phyloP scores from a whole-genome alignment of 2,888 invertebrate species.

The Germaria angustata region DNA sequence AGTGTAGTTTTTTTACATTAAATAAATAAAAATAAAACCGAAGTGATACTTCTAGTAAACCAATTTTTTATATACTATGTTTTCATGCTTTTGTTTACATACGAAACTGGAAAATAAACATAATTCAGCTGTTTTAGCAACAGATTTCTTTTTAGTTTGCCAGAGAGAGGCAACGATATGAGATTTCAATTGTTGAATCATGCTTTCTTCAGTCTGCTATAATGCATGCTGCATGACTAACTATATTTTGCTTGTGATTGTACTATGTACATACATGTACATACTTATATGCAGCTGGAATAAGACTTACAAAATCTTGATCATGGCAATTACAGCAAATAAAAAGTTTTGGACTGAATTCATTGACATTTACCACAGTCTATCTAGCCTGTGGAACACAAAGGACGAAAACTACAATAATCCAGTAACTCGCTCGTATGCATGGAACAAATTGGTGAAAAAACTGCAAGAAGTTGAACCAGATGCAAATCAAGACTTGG shows the following conservation, averaged over 20 bases:
- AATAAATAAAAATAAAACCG: neutral
- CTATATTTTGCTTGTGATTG: slow-evolving; percentile 25
- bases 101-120: slow-evolving; percentile 3
- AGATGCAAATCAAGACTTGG: slow-evolving; percentile 45
- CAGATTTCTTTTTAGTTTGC: neutral
- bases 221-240: slow-evolving; percentile 59
- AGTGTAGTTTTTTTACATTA: slow-evolving; percentile 22
- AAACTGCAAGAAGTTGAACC: slow-evolving; percentile 55
- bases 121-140: slow-evolving; percentile 9
- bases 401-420: slow-evolving; percentile 51
- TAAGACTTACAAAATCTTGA: slow-evolving; percentile 4
- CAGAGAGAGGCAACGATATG: slow-evolving; percentile 9
- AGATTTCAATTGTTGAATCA: neutral
- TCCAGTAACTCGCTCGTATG: slow-evolving; percentile 1
- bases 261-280: too few relatives aligned
- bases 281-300: neutral
- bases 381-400: slow-evolving; percentile 48
- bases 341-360: slow-evolving; percentile 56
- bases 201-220: slow-evolving; percentile 34
- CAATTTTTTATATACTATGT: too few relatives aligned
- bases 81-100: neutral
- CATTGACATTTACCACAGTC: slow-evolving; percentile 38
- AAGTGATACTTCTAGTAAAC: too few relatives aligned
- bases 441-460: slow-evolving; percentile 39
- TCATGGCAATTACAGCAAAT: slow-evolving; percentile 50